phyloP scores from a whole-genome alignment of 2,797 vertebrate genomes.

The Rhynchotus rufescens region DNA sequence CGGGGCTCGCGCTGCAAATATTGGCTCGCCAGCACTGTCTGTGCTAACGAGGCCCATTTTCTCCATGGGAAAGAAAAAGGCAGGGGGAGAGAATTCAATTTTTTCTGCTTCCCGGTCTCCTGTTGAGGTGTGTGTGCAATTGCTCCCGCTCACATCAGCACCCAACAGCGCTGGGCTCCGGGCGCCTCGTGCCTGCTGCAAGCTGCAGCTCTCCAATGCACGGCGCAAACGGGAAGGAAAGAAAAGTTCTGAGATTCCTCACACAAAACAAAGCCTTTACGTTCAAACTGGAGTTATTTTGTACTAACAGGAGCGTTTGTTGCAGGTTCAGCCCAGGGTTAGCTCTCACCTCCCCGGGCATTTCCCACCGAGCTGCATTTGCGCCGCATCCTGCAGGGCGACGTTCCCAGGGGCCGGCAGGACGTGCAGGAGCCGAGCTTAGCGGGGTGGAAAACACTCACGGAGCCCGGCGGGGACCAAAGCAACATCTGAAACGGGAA shows the following conservation, averaged over 20 bases:
- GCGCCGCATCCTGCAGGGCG: not conserved
- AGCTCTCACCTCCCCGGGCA: not conserved
- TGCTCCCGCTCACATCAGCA: not conserved
- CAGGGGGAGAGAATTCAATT: constrained; percentile 31
- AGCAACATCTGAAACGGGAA: not conserved
- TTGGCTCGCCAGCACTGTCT: constrained; percentile 14
- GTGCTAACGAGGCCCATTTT: constrained; percentile 50
- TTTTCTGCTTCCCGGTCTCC: not conserved
- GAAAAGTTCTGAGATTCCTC: not conserved
- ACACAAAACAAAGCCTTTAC: too few relatives aligned
- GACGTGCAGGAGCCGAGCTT: not conserved
- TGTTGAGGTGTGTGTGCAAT: not conserved
- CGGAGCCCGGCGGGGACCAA: not conserved
- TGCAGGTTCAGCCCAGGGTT: not conserved
- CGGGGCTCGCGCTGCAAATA: constrained; percentile 9
- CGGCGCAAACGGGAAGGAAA: not conserved
- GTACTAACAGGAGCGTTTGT: not conserved
- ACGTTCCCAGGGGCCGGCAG: not conserved
- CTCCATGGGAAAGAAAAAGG: constrained; percentile 25
- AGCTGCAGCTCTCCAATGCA: not conserved
- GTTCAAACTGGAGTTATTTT: too few relatives aligned
- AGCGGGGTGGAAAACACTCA: constrained; percentile 7
- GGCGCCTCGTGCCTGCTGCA: not conserved
- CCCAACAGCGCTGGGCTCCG: constrained; percentile 2
- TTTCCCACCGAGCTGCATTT: not conserved